Conservation (phyloP, 2,113 vertebrate species). For the Craseonycteris thonglongyai region DNA sequence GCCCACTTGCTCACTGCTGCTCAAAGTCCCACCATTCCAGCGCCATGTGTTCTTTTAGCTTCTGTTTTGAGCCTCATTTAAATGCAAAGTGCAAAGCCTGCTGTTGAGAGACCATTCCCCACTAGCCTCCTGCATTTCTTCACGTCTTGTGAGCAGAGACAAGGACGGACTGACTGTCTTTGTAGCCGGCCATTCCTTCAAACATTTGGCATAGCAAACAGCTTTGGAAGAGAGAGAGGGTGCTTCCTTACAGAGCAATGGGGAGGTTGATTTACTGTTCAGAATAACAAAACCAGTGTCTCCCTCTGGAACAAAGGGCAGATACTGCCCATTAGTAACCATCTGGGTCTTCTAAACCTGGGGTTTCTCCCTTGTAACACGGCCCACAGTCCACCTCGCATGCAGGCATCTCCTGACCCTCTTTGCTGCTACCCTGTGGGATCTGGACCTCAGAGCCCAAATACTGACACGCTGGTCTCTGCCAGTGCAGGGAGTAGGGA, state of each 20-base stretch:
- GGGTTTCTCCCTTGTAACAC: background rate
- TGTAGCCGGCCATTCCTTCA: background rate
- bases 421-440: background rate
- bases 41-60: background rate
- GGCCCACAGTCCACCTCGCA: fast-evolving
- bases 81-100: background rate
- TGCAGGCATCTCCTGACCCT: background rate
- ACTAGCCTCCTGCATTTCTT: background rate
- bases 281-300: background rate
- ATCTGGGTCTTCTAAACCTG: background rate
- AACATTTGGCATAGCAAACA: background rate
- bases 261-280: background rate
- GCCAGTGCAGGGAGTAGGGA: fast-evolving
- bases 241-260: background rate
- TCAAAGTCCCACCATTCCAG: fast-evolving
- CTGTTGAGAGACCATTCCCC: background rate
- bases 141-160: background rate
- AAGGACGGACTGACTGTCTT: background rate
- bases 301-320: background rate
- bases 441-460: background rate
- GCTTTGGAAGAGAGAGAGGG: background rate
- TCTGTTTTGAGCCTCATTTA: background rate
- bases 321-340: background rate
- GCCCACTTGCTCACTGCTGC: background rate
- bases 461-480: background rate